phyloP scores from a whole-genome alignment of 2,888 invertebrate species.

The Atrina japonica region DNA sequence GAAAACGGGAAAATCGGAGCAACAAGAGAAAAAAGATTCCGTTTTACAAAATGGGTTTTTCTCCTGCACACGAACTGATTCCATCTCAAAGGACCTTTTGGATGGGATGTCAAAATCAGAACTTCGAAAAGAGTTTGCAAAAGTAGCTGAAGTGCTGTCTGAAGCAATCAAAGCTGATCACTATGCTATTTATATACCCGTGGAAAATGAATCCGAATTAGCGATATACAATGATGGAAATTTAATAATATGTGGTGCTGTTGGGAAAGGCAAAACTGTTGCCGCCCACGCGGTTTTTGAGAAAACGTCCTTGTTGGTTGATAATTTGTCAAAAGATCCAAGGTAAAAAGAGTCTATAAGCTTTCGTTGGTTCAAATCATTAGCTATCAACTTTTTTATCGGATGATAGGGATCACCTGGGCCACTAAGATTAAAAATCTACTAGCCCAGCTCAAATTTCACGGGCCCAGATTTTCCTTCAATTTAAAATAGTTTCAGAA shows the following conservation, averaged over 20 bases:
- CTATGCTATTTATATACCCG: slow-evolving; percentile 53
- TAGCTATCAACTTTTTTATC: not conserved
- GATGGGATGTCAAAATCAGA: not conserved
- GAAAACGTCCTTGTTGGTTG: slow-evolving; percentile 48
- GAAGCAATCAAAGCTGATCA: slow-evolving; percentile 48
- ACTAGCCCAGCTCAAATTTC: no score
- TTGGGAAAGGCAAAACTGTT: slow-evolving; percentile 54
- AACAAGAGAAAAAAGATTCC: no score
- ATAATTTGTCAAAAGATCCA: slow-evolving; percentile 52
- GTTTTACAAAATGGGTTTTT: no score
- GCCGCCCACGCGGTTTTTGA: slow-evolving; percentile 58
- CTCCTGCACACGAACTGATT: not conserved
- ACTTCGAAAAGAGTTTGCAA: not conserved
- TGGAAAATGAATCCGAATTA: slow-evolving; percentile 50
- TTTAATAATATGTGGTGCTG: slow-evolving; percentile 52
- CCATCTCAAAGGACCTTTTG: not conserved
- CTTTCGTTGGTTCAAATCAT: no score
- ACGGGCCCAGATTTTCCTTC: no score
- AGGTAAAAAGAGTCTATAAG: slow-evolving; percentile 29
- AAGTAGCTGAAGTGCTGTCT: slow-evolving; percentile 41
- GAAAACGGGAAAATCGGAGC: not conserved
- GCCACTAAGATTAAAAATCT: no score
- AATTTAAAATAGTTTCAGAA: no score
- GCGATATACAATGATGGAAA: slow-evolving; percentile 42
- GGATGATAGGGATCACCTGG: not conserved